Evolutionary conservation across 2,797 vertebrate genomes (phyloP).

Genomic region (Semotilus atromaculatus): DNA sequence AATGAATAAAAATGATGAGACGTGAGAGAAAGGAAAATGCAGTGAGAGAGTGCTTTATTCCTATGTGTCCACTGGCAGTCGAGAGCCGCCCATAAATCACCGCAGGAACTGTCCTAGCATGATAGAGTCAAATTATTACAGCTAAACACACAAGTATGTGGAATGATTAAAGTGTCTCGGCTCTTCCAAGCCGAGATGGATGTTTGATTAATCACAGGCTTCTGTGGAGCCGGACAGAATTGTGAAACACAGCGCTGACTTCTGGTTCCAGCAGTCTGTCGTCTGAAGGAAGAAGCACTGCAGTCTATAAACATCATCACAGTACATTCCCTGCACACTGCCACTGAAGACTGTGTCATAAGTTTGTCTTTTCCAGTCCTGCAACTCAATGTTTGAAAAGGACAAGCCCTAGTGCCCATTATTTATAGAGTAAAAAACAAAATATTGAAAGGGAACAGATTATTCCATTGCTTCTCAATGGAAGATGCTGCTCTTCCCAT

Average conservation of each 20-base stretch:
- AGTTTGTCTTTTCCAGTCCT: slow-evolving; percentile 27
- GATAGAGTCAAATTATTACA: slow-evolving; percentile 79
- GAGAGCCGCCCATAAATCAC: slow-evolving; percentile 72
- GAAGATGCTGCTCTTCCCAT: slow-evolving; percentile 40
- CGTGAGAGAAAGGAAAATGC: not conserved
- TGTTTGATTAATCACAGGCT: slow-evolving; percentile 61
- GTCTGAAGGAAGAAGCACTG: slow-evolving; percentile 53
- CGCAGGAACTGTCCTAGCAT: slow-evolving; percentile 72
- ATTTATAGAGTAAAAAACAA: not conserved
- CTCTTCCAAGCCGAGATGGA: slow-evolving; percentile 60
- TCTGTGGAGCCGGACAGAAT: slow-evolving; percentile 58
- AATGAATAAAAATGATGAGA: slow-evolving; percentile 40
- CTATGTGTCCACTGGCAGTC: slow-evolving; percentile 42
- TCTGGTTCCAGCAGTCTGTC: slow-evolving; percentile 47
- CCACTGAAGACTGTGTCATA: slow-evolving; percentile 22
- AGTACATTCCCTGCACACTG: slow-evolving; percentile 21
- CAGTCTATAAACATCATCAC: slow-evolving; percentile 42
- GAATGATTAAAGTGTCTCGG: slow-evolving; percentile 77
- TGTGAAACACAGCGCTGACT: slow-evolving; percentile 53
- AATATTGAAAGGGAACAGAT: not conserved
- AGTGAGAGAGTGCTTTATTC: slow-evolving; percentile 22
- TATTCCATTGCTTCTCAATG: slow-evolving; percentile 35
- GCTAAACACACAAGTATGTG: slow-evolving; percentile 76
- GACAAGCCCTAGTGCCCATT: slow-evolving; percentile 7
- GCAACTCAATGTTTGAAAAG: slow-evolving; percentile 2